These are phyloP conservation scores for Stenodera caucasica DNA, from an alignment of 2,888 invertebrate genomes.

Conservation along the genomic window DNA sequence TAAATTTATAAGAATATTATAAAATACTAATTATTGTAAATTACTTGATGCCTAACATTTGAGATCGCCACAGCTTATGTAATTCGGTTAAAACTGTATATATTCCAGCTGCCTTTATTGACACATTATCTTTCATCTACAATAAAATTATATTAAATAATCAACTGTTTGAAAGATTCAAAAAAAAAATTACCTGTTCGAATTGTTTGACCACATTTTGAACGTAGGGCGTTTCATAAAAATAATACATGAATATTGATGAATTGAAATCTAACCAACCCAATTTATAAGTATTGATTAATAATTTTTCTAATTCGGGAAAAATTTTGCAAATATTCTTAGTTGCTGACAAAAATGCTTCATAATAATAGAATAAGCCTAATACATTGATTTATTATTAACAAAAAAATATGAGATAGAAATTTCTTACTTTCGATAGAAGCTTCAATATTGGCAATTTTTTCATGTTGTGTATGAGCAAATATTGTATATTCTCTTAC, in stretches of 20 bases:
- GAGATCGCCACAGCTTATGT: slow-evolving; percentile 23
- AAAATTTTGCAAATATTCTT: slow-evolving; percentile 62
- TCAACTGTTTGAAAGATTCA: not conserved
- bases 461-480: slow-evolving; percentile 56
- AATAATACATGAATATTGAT: slow-evolving; percentile 61
- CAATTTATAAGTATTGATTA: slow-evolving; percentile 64
- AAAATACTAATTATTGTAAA: not conserved
- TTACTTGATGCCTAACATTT: slow-evolving; percentile 27
- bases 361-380: slow-evolving; percentile 66
- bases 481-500: slow-evolving; percentile 67
- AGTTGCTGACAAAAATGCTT: slow-evolving; percentile 64
- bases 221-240: slow-evolving; percentile 47
- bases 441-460: slow-evolving; percentile 53
- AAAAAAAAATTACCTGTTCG: slow-evolving; percentile 38
- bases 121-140: slow-evolving; percentile 25
- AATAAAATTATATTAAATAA: not conserved
- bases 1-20: not conserved
- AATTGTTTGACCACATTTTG: slow-evolving; percentile 43
- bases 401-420: slow-evolving; percentile 35
- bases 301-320: slow-evolving; percentile 62
- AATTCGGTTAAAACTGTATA: slow-evolving; percentile 26
- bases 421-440: slow-evolving; percentile 42
- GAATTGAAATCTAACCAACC: slow-evolving; percentile 71
- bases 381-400: slow-evolving; percentile 33
- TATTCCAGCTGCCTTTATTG: slow-evolving; percentile 26